Evolutionary conservation across 2,113 vertebrate species (phyloP), one percentile per base, ranked within the genome.

Genomic region (Bucco capensis): DNA sequence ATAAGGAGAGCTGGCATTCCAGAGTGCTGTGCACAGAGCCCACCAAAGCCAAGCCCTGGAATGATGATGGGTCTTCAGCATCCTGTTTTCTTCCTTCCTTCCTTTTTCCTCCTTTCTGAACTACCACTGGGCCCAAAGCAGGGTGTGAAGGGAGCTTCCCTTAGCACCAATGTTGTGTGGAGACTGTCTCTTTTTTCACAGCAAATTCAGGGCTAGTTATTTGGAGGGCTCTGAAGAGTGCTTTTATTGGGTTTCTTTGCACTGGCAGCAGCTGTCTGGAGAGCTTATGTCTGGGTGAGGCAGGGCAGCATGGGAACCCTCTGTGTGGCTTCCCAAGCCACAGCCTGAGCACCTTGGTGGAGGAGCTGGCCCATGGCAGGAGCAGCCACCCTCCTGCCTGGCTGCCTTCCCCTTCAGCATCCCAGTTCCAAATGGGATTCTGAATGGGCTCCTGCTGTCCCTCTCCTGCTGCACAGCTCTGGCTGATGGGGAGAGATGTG

Each of bases 371-470:
- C 25, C 30, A 6, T 3, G 42, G 25, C 38, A 16, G 74, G n/a
- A 24, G 49, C 54, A 70, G 57, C 51, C 31, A 3, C 47, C 8
- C 7, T 64, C 61, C 62, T 5, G 22, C 53, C 25, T 13, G 57
- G 47, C 70, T 19, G 14, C 79, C 21, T 33, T 18, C 25, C 64
- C 40, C 1, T 60, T 9, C 69, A 30, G 76, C 66, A 30, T 57
- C 76, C 51, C 4, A 1, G 60, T 19, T 51, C 46, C 54, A 86
- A 82, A 74, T 56, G n/a, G n/a, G n/a, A n/a, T n/a, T n/a, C n/a
- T 42, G 88, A 78, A 86, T 37, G 42, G 76, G 84, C 56, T 22
- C 66, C 85, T 89, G 77, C 38, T 86, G 78, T 71, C 85, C 88
- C 60, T 17, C 3, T 33, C 58, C 3, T 37, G 65, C 79, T 25